These are phyloP conservation scores for Danio albolineatus DNA, from an alignment of 2,797 vertebrate genomes.

Conservation along the genomic window DNA sequence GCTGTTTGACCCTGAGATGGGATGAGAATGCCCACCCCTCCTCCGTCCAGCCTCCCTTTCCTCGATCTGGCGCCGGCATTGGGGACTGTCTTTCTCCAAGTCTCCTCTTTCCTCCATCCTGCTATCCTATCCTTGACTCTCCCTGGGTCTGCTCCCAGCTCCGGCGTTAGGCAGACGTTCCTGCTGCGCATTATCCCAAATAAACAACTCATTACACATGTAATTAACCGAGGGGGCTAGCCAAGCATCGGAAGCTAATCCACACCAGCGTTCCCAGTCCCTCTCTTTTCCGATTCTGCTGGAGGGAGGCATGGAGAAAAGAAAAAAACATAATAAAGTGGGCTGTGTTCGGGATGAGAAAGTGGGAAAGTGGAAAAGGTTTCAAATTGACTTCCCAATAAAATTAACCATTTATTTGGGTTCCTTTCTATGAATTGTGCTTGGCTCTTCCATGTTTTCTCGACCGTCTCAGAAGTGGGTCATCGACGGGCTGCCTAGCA, in stretches of 20 bases:
- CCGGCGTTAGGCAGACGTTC: slow-evolving; percentile 61
- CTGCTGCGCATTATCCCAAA: slow-evolving; percentile 82
- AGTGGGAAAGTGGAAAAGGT: slow-evolving; percentile 42
- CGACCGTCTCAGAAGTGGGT: slow-evolving; percentile 84
- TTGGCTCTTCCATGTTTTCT: slow-evolving; percentile 78
- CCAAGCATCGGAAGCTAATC: slow-evolving; percentile 78
- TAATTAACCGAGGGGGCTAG: slow-evolving; percentile 81
- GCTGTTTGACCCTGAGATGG: slow-evolving; percentile 74
- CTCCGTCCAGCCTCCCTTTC: slow-evolving; percentile 67
- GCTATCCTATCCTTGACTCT: slow-evolving; percentile 73
- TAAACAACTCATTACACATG: slow-evolving; percentile 86
- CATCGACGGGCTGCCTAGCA: slow-evolving; percentile 78
- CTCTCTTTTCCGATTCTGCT: slow-evolving; percentile 74
- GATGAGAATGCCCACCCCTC: slow-evolving; percentile 72
- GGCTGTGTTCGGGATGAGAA: slow-evolving; percentile 42
- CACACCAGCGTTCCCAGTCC: slow-evolving; percentile 76
- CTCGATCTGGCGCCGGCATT: slow-evolving; percentile 30
- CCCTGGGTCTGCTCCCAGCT: slow-evolving; percentile 69
- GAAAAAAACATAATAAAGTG: slow-evolving; percentile 50
- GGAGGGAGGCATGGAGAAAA: slow-evolving; percentile 67
- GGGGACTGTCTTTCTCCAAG: slow-evolving; percentile 54
- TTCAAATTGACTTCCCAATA: slow-evolving; percentile 72
- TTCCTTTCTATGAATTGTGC: slow-evolving; percentile 69
- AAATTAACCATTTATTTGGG: slow-evolving; percentile 65
- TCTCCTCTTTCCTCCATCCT: slow-evolving; percentile 62